These are phyloP conservation scores for Typhlichthys subterraneus DNA, from an alignment of 2,797 vertebrate genomes.

Conservation along the genomic window DNA sequence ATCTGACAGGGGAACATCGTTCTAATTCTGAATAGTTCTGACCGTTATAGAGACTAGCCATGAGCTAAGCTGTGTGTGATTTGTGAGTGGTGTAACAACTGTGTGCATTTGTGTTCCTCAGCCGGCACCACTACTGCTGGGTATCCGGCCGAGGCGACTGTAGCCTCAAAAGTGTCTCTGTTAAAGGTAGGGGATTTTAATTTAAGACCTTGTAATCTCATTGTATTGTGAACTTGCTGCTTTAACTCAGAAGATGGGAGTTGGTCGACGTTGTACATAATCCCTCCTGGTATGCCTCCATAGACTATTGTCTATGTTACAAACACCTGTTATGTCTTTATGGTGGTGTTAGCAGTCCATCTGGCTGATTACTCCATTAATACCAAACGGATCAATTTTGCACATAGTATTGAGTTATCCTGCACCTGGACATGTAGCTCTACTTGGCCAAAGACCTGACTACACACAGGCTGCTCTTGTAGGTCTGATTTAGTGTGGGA, in stretches of 20 bases:
- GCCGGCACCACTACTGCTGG: constrained; percentile 53
- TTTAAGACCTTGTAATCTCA: background rate
- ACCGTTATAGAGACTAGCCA: too few relatives aligned
- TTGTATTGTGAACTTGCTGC: background rate
- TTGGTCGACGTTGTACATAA: background rate
- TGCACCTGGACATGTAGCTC: constrained; percentile 57
- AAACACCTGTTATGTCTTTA: constrained; percentile 24
- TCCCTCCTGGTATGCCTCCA: background rate
- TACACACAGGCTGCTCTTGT: constrained; percentile 37
- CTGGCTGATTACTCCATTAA: constrained; percentile 59
- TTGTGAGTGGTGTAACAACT: constrained; percentile 17
- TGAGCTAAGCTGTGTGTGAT: background rate
- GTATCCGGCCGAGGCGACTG: constrained; percentile 40
- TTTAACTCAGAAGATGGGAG: background rate
- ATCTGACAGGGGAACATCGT: too few relatives aligned
- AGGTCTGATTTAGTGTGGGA: constrained; percentile 37
- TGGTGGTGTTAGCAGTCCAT: constrained; percentile 46
- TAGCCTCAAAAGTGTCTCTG: constrained; percentile 57
- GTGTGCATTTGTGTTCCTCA: constrained; percentile 50
- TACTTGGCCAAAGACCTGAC: constrained; percentile 60
- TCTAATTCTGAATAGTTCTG: too few relatives aligned
- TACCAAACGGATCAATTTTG: constrained; percentile 62
- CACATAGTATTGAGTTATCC: constrained; percentile 36
- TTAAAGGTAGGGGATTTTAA: constrained; percentile 61
- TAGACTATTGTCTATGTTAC: background rate